These are phyloP conservation scores for Sitta carolinensis DNA, from an alignment of 2,797 vertebrate genomes.

Conservation along the genomic window DNA sequence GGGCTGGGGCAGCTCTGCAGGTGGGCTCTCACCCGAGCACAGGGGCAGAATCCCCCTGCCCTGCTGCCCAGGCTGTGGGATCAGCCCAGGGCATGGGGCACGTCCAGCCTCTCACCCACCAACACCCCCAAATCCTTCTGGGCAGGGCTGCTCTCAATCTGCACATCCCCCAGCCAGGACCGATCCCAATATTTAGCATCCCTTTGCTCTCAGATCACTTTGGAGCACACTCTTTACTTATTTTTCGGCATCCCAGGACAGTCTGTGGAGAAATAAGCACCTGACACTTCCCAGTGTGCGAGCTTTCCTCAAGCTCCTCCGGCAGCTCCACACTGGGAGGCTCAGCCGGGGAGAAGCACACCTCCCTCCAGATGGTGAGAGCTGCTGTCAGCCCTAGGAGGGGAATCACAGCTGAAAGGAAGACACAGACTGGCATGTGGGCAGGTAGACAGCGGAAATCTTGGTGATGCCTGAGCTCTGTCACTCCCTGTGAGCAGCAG, in stretches of 20 bases:
- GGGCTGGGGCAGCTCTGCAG: not conserved
- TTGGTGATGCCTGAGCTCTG: not conserved
- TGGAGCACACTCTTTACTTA: not conserved
- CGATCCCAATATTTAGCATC: not conserved
- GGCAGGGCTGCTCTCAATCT: not conserved
- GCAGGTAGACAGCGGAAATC: not conserved
- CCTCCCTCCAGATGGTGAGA: conserved; percentile 7
- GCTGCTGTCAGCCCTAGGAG: conserved; percentile 9
- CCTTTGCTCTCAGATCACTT: not conserved
- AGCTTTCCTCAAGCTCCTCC: not conserved
- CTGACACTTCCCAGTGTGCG: not conserved
- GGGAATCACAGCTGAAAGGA: not conserved
- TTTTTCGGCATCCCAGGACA: not conserved
- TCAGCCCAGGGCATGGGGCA: not conserved
- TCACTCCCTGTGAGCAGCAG: not conserved
- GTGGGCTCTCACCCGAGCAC: not conserved
- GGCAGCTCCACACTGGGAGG: not conserved
- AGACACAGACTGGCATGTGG: not conserved
- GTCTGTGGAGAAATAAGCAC: not conserved
- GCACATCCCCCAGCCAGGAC: not conserved
- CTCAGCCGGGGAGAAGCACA: not conserved
- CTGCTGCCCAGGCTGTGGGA: not conserved
- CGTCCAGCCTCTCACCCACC: not conserved
- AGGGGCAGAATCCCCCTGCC: accelerated
- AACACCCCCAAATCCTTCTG: not conserved